Evolutionary conservation across 2,888 invertebrate genomes (phyloP).

Genomic region (Hetaerina titia): DNA sequence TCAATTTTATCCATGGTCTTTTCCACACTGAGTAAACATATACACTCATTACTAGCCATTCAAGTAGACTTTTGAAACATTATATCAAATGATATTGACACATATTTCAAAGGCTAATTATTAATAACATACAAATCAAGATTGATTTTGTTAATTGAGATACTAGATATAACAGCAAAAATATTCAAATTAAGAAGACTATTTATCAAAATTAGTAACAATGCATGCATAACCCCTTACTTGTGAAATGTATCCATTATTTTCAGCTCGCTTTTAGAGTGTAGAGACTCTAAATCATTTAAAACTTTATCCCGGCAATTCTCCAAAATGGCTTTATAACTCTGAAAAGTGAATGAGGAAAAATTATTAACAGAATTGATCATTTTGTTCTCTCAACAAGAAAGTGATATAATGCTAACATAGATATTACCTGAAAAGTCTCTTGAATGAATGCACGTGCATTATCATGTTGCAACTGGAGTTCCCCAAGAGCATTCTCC

Average conservation of each 20-base stretch:
- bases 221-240: slow-evolving; percentile 72
- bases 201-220: no score
- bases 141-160: not conserved
- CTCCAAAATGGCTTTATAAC: slow-evolving; percentile 90
- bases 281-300: slow-evolving; percentile 86
- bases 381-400: not conserved
- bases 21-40: slow-evolving; percentile 81
- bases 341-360: slow-evolving; percentile 77
- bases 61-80: no score
- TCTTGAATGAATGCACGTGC: slow-evolving; percentile 91
- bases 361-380: not conserved
- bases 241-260: slow-evolving; percentile 92
- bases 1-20: slow-evolving; percentile 91
- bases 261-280: slow-evolving; percentile 91
- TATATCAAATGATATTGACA: not conserved
- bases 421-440: slow-evolving; percentile 78
- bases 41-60: not conserved
- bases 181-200: no score
- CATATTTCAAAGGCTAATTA: not conserved
- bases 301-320: slow-evolving; percentile 88
- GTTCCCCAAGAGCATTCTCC: slow-evolving; percentile 89
- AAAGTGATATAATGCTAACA: not conserved
- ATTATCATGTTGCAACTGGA: slow-evolving; percentile 92
- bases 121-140: not conserved
- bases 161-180: not conserved